Evolutionary conservation across 2,888 invertebrate genomes (phyloP), one percentile per base, ranked within the genome.

Genomic region (Sussaba pulchella): DNA sequence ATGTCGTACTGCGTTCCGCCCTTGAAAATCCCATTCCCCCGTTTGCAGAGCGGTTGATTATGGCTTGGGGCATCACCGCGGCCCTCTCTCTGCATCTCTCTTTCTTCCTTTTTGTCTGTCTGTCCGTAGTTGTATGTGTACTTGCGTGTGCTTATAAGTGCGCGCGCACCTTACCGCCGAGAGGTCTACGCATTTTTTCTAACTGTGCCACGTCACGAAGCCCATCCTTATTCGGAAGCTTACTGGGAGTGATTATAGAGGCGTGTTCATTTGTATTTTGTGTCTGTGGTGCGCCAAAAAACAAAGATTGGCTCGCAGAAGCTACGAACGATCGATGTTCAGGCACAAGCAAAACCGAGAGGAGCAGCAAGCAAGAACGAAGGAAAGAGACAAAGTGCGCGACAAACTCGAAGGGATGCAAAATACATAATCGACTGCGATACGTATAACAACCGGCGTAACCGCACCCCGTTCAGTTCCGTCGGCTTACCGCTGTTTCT

Each of bases 221-320:
- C n/a, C n/a, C n/a, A n/a, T n/a, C n/a, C n/a, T n/a, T n/a, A n/a
- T n/a, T n/a, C 76, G 70, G 73, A 72, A 80, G 77, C 83, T 84
- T 84, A 84, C 84, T 81, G 81, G 78, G 75, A 77, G 81, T 82
- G 75, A 85, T 85, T 85, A 85, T 78, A 72, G 73, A 31, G 6
- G 54, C 78, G 76, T 78, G 81, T 83, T 81, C 80, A 75, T 83
- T 82, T 82, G 81, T 76, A 82, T 82, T 85, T 78, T 69, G 79
- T 72, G 43, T 74, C 50, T 57, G 61, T 43, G 39, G 39, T 71
- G 61, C 10, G 31, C n/a, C n/a, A n/a, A n/a, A n/a, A n/a, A n/a
- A n/a, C n/a, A n/a, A n/a, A 31, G 31, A 5, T 2, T 5, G 31
- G 31, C 4, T 31, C 31, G 31, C 31, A 2, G 50, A 39, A 36